Evolutionary conservation across 2,797 vertebrate genomes (phyloP), one percentile per base, ranked within the genome.

Genomic region (Lutjanus campechanus): DNA sequence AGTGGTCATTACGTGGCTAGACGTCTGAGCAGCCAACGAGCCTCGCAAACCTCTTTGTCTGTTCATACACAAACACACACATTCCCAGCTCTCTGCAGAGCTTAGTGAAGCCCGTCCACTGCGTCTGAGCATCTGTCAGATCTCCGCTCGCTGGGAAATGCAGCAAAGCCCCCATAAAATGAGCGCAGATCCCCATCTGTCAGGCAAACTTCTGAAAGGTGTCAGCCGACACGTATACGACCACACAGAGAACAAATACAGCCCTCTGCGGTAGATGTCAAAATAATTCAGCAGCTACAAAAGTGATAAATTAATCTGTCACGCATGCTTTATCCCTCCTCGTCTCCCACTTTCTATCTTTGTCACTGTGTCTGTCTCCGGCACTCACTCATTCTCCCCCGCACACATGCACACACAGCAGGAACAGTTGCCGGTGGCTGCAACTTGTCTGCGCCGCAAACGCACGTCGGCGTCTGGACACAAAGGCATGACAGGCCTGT

Each of bases 151-250:
- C 15, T 41, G n/a, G 17, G 50, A 70, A 72, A 70, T 58, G 50
- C 69, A 62, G 41, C 54, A 62, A 11, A 9, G 15, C 51, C 15
- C 55, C 67, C 36, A 49, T 85, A 76, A 82, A 78, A 50, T 12
- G 8, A n/a, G 25, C 55, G n/a, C 53, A 64, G 66, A 77, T 62
- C 69, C 4, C 73, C 73, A 76, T 82, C 82, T 90, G 83, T 78
- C 80, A 81, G 77, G 5, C 58, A 41, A 20, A 60, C 43, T 36
- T 20, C 17, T 73, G 61, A 73, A 77, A 73, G 64, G 59, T 75
- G 74, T 72, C 68, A 68, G 60, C 49, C 12, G 61, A 68, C 67
- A 46, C 56, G 8, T 64, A 62, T 7, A 56, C 19, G 20, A 69
- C 60, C 74, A 51, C 63, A 73, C 53, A 68, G 47, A 65, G 17